Evolutionary conservation across 2,888 invertebrate genomes (phyloP).

Genomic region (Nephrotoma guestfalica): DNA sequence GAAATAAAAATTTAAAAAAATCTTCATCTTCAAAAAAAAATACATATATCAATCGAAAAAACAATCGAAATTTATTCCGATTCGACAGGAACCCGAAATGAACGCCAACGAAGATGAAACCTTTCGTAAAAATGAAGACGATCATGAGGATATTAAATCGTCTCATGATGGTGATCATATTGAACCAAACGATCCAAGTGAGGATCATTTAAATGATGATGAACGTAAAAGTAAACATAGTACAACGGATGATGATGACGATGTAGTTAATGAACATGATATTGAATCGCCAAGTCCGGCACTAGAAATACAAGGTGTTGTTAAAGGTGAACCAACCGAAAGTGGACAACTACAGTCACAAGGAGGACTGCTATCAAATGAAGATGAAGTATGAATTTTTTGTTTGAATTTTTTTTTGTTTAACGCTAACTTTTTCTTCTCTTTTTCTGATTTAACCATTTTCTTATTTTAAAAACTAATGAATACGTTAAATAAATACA

Average conservation of each 20-base stretch:
- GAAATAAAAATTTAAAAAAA: not conserved
- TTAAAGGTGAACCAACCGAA: conserved; percentile 31
- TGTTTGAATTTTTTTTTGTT: not conserved
- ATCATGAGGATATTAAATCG: not conserved
- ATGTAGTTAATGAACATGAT: conserved; percentile 4
- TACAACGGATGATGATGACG: not conserved
- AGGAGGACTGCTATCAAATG: conserved; percentile 24
- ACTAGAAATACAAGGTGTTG: conserved; percentile 29
- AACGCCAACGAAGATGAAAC: not conserved
- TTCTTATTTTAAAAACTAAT: not conserved
- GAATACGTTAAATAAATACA: not conserved
- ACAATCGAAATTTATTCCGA: not conserved
- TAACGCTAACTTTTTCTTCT: not conserved
- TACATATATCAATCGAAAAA: not conserved
- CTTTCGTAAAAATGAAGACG: not conserved
- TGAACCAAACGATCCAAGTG: not conserved
- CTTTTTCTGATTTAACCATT: not conserved
- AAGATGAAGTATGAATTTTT: conserved; percentile 19
- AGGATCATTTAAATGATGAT: not conserved
- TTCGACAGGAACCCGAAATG: not conserved
- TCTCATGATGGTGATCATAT: not conserved
- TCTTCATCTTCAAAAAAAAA: not conserved
- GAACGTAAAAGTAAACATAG: not conserved
- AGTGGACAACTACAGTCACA: conserved; percentile 31
- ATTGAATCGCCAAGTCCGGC: conserved; percentile 25